These are phyloP conservation scores for Goniozus legneri DNA, from an alignment of 1,140 invertebrate genomes.

Conservation along the genomic window DNA sequence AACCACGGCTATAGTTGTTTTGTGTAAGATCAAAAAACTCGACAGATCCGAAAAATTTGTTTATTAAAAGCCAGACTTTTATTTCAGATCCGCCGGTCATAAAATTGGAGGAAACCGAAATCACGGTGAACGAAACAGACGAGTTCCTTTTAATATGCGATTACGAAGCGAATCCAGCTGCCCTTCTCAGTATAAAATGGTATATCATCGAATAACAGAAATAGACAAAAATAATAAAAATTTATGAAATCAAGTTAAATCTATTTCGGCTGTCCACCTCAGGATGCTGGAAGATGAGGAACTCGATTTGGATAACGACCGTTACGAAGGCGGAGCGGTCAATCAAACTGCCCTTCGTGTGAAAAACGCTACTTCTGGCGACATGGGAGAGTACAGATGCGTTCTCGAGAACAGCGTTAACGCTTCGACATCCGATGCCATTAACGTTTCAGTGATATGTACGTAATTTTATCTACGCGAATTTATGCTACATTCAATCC, in stretches of 20 bases:
- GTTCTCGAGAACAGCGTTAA: constrained; percentile 74
- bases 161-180: constrained; percentile 78
- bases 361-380: constrained; percentile 69
- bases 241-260: no score
- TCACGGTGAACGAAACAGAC: constrained; percentile 74
- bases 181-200: constrained; percentile 71
- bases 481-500: background rate
- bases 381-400: constrained; percentile 80
- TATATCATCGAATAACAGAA: no score
- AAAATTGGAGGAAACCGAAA: constrained; percentile 65
- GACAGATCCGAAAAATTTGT: no score
- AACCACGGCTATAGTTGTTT: constrained; percentile 68
- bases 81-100: constrained; percentile 78
- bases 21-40: constrained; percentile 76
- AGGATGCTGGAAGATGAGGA: constrained; percentile 73
- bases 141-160: constrained; percentile 73
- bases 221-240: no score
- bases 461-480: constrained; percentile 54
- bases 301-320: constrained; percentile 63
- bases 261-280: no score
- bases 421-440: constrained; percentile 65
- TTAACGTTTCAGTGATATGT: constrained; percentile 77
- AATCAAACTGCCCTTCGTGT: constrained; percentile 74
- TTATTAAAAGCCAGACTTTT: no score
- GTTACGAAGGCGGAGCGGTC: constrained; percentile 71